These are phyloP conservation scores for Microplitis demolitor DNA, from an alignment of 1,140 invertebrate species.

Conservation along the genomic window DNA sequence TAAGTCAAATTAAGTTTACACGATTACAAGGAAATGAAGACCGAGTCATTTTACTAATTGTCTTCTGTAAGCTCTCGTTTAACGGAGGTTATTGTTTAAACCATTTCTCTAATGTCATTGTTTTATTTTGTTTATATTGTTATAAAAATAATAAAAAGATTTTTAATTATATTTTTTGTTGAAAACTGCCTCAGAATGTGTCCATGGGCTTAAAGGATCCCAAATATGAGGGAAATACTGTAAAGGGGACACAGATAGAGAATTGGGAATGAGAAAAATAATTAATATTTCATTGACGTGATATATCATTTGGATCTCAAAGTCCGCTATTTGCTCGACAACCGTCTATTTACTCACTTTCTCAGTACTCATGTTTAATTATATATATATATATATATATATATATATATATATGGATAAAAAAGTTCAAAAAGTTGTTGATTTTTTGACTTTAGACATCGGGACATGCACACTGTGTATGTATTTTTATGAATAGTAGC, in stretches of 20 bases:
- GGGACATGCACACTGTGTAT: no score
- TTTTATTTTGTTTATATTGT: no score
- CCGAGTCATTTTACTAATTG: constrained; percentile 21
- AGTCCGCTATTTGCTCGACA: constrained; percentile 12
- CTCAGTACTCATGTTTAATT: constrained; percentile 8
- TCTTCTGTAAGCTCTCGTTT: background rate
- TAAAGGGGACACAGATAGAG: background rate
- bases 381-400: background rate
- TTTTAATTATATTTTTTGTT: no score
- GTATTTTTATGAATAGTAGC: no score
- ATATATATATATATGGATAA: no score
- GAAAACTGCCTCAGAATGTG: no score
- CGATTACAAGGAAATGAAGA: constrained; percentile 14
- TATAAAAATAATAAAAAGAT: no score
- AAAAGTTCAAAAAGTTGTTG: background rate
- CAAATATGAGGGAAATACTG: background rate
- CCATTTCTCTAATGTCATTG: no score
- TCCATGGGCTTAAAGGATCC: no score
- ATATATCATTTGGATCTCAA: background rate
- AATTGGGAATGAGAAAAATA: constrained; percentile 4
- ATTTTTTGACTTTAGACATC: no score
- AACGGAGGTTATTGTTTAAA: no score
- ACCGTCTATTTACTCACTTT: background rate
- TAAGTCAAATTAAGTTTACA: background rate
- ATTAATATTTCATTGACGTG: constrained; percentile 22